Conservation (phyloP, 2,888 invertebrate species). For the Pseudococcus viburni region DNA sequence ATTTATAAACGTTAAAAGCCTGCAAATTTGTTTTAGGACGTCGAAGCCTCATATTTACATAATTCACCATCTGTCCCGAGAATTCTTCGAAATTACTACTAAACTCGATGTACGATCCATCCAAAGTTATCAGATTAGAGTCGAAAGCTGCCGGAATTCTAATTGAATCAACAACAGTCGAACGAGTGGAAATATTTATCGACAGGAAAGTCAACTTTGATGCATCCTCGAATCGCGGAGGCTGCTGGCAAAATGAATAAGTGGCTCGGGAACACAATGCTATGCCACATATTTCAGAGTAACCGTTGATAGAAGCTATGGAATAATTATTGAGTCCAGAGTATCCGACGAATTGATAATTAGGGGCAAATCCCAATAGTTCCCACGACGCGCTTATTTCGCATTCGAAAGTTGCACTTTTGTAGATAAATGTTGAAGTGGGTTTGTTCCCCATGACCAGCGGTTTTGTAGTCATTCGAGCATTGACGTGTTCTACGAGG, state of each 20-base stretch:
- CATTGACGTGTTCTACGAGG: conserved; percentile 66
- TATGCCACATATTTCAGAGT: conserved; percentile 70
- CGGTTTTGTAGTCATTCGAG: neutral
- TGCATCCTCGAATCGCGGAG: conserved; percentile 69
- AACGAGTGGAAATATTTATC: conserved; percentile 69
- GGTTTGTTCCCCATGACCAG: neutral
- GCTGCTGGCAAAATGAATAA: conserved; percentile 63
- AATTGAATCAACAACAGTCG: conserved; percentile 67
- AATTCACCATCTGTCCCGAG: conserved; percentile 5
- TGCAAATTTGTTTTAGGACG: conserved; percentile 68
- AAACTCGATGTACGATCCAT: conserved; percentile 68
- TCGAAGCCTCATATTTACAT: conserved; percentile 68
- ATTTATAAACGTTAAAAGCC: conserved; percentile 70
- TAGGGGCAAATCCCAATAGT: neutral
- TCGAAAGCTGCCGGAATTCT: conserved; percentile 69
- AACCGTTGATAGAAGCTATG: conserved; percentile 67
- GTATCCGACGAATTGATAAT: conserved; percentile 56
- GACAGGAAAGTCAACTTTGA: conserved; percentile 70
- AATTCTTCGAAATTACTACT: neutral
- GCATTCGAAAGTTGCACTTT: conserved; percentile 46
- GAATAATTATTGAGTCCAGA: conserved; percentile 47
- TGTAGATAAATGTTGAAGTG: conserved; percentile 5
- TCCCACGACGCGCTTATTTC: conserved; percentile 16
- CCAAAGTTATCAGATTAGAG: conserved; percentile 68
- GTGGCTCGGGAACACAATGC: conserved; percentile 68